Percentiles rank a stretch among this genome's conserved stretches.
Evolutionary conservation across 2,113 vertebrate genomes (phyloP).

Genomic region (Ondatra zibethicus): DNA sequence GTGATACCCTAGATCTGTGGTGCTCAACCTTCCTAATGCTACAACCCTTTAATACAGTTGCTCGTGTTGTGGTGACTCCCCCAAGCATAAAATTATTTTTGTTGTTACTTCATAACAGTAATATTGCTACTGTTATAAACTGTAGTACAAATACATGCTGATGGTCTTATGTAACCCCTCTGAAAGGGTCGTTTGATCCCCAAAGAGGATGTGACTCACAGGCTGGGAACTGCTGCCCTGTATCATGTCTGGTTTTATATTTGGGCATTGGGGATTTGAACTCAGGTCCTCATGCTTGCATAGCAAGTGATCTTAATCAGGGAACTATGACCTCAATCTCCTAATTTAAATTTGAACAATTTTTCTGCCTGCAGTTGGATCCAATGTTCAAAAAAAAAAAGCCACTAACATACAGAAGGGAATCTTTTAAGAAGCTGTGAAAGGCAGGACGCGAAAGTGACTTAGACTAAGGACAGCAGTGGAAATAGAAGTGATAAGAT

Average conservation of each 20-base stretch:
- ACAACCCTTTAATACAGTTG: background rate
- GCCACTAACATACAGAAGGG: background rate
- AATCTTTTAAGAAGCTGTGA: background rate
- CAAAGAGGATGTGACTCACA: background rate
- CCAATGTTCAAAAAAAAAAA: background rate
- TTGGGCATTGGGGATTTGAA: background rate
- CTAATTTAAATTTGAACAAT: background rate
- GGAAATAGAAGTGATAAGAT: background rate
- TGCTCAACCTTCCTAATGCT: background rate
- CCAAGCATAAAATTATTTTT: background rate
- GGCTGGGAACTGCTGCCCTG: background rate
- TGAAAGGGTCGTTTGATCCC: background rate
- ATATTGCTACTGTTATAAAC: background rate
- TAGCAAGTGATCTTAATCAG: background rate
- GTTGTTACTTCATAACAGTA: background rate
- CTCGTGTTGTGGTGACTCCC: background rate
- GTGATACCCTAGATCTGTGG: background rate
- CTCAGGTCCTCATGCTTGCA: background rate
- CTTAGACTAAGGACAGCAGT: background rate
- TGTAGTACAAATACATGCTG: background rate
- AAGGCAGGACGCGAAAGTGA: background rate
- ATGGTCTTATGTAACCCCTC: background rate
- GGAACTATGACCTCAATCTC: background rate
- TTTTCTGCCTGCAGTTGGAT: background rate
- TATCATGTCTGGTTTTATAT: background rate